Base-by-base conservation (phyloP, 2,113 vertebrate species). In the Etheostoma cragini region DNA sequence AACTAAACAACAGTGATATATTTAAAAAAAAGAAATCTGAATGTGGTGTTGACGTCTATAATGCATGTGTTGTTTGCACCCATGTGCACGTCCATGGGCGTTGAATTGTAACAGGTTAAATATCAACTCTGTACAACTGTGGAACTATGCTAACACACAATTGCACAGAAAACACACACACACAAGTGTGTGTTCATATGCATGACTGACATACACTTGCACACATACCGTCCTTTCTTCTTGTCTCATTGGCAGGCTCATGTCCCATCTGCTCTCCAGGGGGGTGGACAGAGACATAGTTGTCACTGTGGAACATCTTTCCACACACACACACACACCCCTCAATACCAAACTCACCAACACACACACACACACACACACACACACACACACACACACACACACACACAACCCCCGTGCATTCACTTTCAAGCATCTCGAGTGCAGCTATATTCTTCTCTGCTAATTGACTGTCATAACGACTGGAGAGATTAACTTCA, bases 401-500 rank as follows among this genome's bases (percentile, higher is more conserved):
- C 50, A 85, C 76, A 80, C 46, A 62, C 8, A 71, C 54, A 83
- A 82, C 81, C 65, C 65, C 65, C 57, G 38, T 60, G 74, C 85
- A 73, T 73, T 84, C 74, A 87, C 86, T 91, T 87, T 82, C 72
- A 83, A 88, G 83, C 78, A 61, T 88, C 58, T 85, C 7, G 19
- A 78, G 85, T 88, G 82, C 85, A 30, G 81, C 80, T 80, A 72
- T 82, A 95, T 94, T 95, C 92, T 94, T 93, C 89, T 89, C 86
- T 82, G 91, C 91, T 96, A 96, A 96, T 96, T 94, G 94, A 94
- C 93, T 95, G 95, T 95, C 94, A 95, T 83, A 87, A 84, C 90
- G 71, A 81, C 86, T 79, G 69, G 56, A 87, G 79, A 95, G 95
- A 96, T 96, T 95, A 95, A 93, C 90, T 90, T 77, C 82, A 85